phyloP scores from a whole-genome alignment of 2,113 vertebrate genomes.

The Rhipidura dahli region DNA sequence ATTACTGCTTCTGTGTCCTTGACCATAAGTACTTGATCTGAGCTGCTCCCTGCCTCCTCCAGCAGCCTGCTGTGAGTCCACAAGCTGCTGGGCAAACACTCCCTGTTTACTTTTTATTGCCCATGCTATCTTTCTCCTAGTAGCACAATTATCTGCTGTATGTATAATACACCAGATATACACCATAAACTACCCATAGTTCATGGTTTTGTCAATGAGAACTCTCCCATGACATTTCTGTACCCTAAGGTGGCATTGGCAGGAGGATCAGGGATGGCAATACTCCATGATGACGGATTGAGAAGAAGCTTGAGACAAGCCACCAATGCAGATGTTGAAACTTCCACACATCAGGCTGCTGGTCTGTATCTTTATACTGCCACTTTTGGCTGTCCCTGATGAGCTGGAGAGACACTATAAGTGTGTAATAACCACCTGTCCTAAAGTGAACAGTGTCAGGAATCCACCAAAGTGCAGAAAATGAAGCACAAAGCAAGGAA shows the following conservation, averaged over 20 bases:
- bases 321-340: neutral
- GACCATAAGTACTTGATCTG: neutral
- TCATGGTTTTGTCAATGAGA: neutral
- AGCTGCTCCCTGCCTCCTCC: neutral
- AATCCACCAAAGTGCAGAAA: neutral
- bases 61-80: neutral
- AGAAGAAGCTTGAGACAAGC: neutral
- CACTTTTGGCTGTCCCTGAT: neutral
- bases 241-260: too few species aligned
- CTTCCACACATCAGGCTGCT: neutral
- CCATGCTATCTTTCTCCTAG: neutral
- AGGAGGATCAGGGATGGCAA: neutral
- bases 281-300: neutral
- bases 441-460: neutral
- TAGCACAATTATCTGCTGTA: neutral
- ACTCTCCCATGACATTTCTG: neutral
- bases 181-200: too few species aligned
- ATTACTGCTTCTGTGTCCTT: neutral
- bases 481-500: neutral
- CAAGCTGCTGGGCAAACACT: neutral
- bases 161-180: neutral
- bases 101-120: neutral
- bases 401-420: neutral
- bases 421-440: neutral
- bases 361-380: neutral